A percentile compares a stretch with the other conserved stretches of the same genome.
These are phyloP conservation scores for Chymomyza costata DNA, from an alignment of 1,140 invertebrate species.

Conservation along the genomic window DNA sequence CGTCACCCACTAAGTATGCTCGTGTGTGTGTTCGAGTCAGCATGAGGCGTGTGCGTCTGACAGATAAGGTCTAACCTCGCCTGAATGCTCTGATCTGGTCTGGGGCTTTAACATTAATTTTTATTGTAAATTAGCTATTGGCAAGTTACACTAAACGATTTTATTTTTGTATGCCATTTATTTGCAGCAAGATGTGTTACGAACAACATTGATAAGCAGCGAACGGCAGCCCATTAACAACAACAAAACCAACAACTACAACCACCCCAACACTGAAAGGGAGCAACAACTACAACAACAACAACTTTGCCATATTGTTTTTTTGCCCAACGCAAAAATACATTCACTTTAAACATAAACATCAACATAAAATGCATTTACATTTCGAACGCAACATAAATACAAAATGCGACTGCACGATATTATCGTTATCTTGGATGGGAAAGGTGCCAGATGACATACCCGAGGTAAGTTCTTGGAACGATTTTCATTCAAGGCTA, in stretches of 20 bases:
- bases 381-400: conserved; percentile 95
- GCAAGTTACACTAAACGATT: conserved; percentile 66
- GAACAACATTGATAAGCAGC: too few relatives aligned
- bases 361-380: conserved; percentile 82
- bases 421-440: conserved; percentile 97
- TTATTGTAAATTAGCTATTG: conserved; percentile 71
- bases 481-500: conserved; percentile 11
- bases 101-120: conserved; percentile 39
- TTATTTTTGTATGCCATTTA: conserved; percentile 2
- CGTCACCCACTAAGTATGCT: conserved; percentile 16
- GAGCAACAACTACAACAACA: conserved; percentile 10
- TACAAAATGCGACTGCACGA: conserved; percentile 95
- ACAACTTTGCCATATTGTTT: conserved; percentile 24
- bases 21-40: conserved; percentile 22
- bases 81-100: too few relatives aligned
- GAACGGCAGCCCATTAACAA: conserved; percentile 22
- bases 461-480: conserved; percentile 84
- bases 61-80: conserved; percentile 57
- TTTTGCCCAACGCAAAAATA: conserved; percentile 25
- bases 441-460: conserved; percentile 96
- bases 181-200: conserved; percentile 48
- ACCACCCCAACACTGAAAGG: too few relatives aligned
- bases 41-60: too few relatives aligned
- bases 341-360: not conserved
- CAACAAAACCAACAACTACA: conserved; percentile 7